phyloP scores from a whole-genome alignment of 2,113 vertebrate species.

The sheep (Ovis aries) region DNA sequence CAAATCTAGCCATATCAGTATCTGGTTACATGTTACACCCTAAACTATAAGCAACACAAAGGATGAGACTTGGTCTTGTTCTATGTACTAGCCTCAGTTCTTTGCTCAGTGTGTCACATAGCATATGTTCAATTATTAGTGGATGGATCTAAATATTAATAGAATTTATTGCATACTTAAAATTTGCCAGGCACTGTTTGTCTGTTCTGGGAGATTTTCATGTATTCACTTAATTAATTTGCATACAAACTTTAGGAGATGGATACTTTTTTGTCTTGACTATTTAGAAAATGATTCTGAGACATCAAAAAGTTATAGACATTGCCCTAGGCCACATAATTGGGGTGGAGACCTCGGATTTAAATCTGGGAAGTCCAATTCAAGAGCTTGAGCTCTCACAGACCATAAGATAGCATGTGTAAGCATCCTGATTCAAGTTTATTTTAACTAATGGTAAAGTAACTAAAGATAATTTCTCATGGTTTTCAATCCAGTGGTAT shows the following conservation, averaged over 20 bases:
- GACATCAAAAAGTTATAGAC: background rate
- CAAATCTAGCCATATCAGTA: background rate
- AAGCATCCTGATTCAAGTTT: background rate
- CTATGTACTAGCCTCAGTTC: background rate
- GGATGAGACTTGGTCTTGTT: background rate
- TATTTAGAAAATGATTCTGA: background rate
- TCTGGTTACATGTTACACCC: background rate
- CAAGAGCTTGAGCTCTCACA: background rate
- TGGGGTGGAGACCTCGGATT: background rate
- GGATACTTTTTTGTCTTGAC: background rate
- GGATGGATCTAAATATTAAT: background rate
- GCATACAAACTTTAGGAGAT: background rate
- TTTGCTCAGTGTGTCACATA: background rate
- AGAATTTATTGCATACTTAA: background rate
- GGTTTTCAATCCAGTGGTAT: background rate
- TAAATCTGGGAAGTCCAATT: background rate
- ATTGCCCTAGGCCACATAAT: background rate
- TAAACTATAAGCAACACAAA: background rate
- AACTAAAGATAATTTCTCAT: background rate
- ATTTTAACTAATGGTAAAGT: background rate
- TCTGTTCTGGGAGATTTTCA: background rate
- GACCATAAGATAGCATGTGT: background rate
- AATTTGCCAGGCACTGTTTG: background rate
- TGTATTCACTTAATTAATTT: background rate
- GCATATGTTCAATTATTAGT: background rate